phyloP scores from a whole-genome alignment of 1,140 invertebrate genomes.

The Papilio xuthus region DNA sequence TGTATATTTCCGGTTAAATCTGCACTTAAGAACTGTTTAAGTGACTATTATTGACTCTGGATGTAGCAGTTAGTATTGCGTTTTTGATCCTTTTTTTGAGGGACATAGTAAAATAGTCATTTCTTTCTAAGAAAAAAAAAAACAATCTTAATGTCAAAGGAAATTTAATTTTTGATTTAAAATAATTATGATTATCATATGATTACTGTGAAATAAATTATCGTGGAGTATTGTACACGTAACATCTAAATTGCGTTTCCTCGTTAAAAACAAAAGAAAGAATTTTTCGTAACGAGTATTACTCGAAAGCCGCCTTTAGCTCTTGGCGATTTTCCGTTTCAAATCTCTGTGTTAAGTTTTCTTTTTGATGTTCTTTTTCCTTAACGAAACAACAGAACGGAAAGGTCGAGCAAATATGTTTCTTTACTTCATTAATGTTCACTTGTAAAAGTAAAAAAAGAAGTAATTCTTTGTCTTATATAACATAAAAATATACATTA shows the following conservation, averaged over 20 bases:
- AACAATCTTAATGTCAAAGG: background rate
- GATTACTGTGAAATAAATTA: slow-evolving; percentile 3
- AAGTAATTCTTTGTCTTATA: background rate
- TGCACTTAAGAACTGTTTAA: too few species aligned
- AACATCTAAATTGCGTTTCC: slow-evolving; percentile 30
- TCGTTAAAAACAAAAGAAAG: slow-evolving; percentile 36
- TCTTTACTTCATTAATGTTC: slow-evolving; percentile 21
- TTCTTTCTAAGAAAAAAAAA: too few species aligned
- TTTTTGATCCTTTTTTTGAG: too few species aligned
- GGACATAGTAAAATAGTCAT: too few species aligned
- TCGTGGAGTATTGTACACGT: background rate
- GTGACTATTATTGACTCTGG: too few species aligned
- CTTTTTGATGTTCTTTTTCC: slow-evolving; percentile 36
- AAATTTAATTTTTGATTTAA: background rate
- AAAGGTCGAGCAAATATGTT: slow-evolving; percentile 20
- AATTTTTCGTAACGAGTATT: slow-evolving; percentile 27
- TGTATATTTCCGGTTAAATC: too few species aligned
- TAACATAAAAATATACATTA: background rate
- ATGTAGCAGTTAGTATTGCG: too few species aligned
- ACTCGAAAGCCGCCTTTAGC: slow-evolving; percentile 24
- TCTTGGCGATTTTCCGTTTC: slow-evolving; percentile 36
- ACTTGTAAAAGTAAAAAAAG: too few species aligned
- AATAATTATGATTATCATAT: slow-evolving; percentile 13
- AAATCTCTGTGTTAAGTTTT: slow-evolving; percentile 34
- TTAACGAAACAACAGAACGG: slow-evolving; percentile 31